Base-by-base conservation (phyloP, 1,140 invertebrate genomes). In the Calliopsis andreniformis region DNA sequence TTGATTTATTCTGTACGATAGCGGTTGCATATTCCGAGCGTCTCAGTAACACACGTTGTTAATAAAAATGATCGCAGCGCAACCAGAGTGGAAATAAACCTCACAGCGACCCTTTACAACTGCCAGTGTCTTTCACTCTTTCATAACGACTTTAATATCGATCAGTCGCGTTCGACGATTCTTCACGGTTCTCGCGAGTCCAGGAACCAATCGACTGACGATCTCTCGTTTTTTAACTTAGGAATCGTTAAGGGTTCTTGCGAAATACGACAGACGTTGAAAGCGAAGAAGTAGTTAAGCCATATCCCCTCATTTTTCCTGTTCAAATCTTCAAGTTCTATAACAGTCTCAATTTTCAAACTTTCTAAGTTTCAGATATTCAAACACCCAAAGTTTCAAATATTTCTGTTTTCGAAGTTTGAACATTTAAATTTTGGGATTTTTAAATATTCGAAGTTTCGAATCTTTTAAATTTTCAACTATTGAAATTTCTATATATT, bases 31-130 rank as follows among this genome's bases (percentile, higher is more conserved):
- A 16, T 39, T 23, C 12, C 7, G 2, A 2, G 8, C 7, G 14
- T 18, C 8, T 1, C 23, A 14, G n/a, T 1, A 23, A 62, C 56
- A 28, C 2, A 58, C 18, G 25, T 42, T 10, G 35, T 32, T 8
- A 49, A 72, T 63, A 43, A 63, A 62, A 51, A 42, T 5, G n/a
- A 28, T 16, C 2, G 12, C 58, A 30, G 3, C 14, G 25, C 23
- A 66, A 73, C 62, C 35, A 66, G 28, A 53, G 18, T 35, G 58
- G 30, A 25, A 62, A 62, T 62, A 28, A 71, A 42, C 12, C 51
- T 63, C 51, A 23, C 25, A 62, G 32, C 45, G 16, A 28, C 10
- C 12, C 6, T 72, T 63, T 42, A 42, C n/a, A 18, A 35, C 5
- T 6, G 20, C n/a, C 39, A 18, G 20, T 28, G 28, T 75, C 20